phyloP scores from a whole-genome alignment of 2,113 vertebrate species.

The Bubalus kerabau region DNA sequence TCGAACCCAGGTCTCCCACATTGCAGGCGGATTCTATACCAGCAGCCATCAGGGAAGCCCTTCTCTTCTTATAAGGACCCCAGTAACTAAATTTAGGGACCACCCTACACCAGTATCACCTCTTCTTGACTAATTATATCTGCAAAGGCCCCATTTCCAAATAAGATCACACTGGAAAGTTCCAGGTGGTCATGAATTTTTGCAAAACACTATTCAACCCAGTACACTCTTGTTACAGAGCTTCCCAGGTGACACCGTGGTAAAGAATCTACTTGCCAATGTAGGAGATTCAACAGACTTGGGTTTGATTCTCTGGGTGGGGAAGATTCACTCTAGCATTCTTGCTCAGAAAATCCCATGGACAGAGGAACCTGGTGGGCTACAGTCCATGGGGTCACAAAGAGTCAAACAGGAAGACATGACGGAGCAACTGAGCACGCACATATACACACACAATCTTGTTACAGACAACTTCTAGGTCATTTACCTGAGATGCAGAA shows the following conservation, averaged over 20 bases:
- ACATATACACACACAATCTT: neutral
- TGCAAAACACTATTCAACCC: neutral
- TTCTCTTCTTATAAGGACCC: neutral
- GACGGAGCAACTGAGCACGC: rapidly evolving
- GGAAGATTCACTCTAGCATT: neutral
- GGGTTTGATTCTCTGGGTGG: neutral
- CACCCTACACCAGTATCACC: neutral
- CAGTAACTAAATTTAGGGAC: too few relatives aligned
- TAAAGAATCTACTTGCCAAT: neutral
- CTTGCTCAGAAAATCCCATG: neutral
- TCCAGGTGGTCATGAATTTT: neutral
- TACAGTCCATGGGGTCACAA: neutral
- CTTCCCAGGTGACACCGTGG: neutral
- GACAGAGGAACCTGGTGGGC: neutral
- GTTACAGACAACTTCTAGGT: neutral
- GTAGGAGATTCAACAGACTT: neutral
- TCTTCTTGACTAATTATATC: neutral
- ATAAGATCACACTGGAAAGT: neutral
- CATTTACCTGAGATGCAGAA: neutral
- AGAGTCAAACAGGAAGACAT: neutral
- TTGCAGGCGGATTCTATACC: rapidly evolving
- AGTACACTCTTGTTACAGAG: neutral
- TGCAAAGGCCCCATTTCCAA: neutral
- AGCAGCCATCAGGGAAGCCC: neutral
- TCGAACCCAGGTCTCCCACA: neutral